These are phyloP conservation scores for Anniella stebbinsi DNA, from an alignment of 2,797 vertebrate species.

Conservation along the genomic window DNA sequence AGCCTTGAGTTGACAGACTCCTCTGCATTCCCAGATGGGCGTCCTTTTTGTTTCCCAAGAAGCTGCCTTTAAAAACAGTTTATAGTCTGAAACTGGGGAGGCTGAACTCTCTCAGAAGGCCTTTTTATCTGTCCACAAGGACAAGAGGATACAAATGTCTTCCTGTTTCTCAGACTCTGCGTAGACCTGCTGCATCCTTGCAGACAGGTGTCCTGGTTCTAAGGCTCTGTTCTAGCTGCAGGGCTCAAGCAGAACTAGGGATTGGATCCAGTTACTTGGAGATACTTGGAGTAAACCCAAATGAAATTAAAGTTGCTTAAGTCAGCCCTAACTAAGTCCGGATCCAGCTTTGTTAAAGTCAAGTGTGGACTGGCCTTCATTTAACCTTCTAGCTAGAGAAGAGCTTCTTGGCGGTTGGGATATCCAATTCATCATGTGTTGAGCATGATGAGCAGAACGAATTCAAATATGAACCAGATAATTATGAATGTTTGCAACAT, in stretches of 20 bases:
- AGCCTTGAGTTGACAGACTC: background rate
- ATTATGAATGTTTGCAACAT: background rate
- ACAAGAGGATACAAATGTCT: background rate
- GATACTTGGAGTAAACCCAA: background rate
- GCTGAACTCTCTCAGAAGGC: background rate
- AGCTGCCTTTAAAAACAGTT: slow-evolving; percentile 16
- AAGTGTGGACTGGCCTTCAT: background rate
- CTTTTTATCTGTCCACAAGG: background rate
- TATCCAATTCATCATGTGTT: too few relatives aligned
- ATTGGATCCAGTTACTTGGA: background rate
- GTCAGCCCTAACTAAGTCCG: too few relatives aligned
- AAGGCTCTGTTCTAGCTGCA: background rate
- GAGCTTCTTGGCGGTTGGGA: background rate
- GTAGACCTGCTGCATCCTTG: background rate
- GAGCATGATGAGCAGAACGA: background rate
- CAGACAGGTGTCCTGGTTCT: background rate
- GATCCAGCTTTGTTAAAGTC: background rate
- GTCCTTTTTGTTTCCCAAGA: background rate
- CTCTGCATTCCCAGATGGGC: background rate
- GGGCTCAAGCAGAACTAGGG: background rate
- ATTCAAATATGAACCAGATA: background rate
- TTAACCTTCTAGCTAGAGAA: background rate
- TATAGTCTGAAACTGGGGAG: slow-evolving; percentile 7
- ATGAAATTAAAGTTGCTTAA: background rate
- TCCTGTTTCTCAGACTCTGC: background rate